Percentiles rank a stretch among this genome's conserved stretches.
Conservation (phyloP, 1,140 invertebrate species). For the Schlechtendalia chinensis region DNA sequence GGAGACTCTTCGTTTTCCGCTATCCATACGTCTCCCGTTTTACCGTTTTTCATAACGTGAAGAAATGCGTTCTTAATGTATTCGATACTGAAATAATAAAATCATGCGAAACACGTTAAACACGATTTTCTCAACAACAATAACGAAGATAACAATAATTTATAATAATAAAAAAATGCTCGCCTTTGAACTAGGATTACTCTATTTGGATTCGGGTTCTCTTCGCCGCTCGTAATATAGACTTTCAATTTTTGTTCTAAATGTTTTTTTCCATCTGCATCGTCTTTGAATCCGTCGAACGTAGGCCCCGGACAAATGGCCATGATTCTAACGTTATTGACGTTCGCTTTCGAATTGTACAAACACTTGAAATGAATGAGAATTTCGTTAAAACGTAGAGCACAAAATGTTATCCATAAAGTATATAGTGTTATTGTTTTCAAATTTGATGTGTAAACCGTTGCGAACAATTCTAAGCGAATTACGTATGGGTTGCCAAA, state of each 20-base stretch:
- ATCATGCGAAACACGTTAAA: background rate
- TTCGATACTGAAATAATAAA: background rate
- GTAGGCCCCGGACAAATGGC: constrained; percentile 12
- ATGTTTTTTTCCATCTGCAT: background rate
- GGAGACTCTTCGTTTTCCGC: constrained; percentile 20
- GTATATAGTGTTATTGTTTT: too few relatives aligned
- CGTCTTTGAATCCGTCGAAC: background rate
- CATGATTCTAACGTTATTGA: constrained; percentile 16
- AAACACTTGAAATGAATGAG: background rate
- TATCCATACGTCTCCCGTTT: constrained; percentile 8
- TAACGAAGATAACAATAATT: too few relatives aligned
- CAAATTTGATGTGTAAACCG: too few relatives aligned
- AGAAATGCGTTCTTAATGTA: background rate
- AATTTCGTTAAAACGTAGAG: background rate
- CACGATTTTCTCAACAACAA: too few relatives aligned
- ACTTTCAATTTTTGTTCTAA: background rate
- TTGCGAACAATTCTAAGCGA: too few relatives aligned
- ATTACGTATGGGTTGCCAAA: too few relatives aligned
- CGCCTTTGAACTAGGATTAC: constrained; percentile 14
- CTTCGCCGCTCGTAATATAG: background rate
- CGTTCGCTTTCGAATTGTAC: background rate
- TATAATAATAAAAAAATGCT: background rate
- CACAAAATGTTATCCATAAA: background rate
- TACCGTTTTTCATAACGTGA: constrained; percentile 2
- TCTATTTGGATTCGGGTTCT: background rate